Evolutionary conservation across 2,113 vertebrate genomes (phyloP).

Genomic region (Oxyruncus cristatus): DNA sequence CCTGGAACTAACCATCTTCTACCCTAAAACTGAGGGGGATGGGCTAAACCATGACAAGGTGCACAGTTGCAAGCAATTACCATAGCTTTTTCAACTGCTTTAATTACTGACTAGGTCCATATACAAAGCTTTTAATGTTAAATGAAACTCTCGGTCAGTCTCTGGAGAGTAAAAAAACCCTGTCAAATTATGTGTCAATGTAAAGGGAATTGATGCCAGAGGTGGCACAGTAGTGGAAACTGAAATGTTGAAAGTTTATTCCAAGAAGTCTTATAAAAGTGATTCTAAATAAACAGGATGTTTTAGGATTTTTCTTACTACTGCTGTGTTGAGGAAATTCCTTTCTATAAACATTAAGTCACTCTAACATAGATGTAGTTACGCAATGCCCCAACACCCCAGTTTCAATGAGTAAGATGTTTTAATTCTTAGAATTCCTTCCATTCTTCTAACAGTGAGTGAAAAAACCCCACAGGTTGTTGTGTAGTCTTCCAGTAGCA

Average conservation of each 20-base stretch:
- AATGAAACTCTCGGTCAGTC: background rate
- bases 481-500: background rate
- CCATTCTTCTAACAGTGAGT: background rate
- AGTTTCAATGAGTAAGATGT: background rate
- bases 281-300: background rate
- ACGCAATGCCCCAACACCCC: rapidly evolving
- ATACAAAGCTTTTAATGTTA: background rate
- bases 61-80: background rate
- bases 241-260: background rate
- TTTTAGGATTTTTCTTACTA: background rate
- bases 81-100: background rate
- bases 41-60: no score
- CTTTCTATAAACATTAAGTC: background rate
- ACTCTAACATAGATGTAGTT: background rate
- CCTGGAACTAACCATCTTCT: no score
- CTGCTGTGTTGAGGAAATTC: background rate
- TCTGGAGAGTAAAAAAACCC: background rate
- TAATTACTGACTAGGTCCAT: background rate
- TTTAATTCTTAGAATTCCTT: background rate
- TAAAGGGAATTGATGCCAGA: background rate
- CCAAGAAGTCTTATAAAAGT: background rate
- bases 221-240: background rate
- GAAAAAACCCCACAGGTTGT: background rate
- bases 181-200: background rate
- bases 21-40: no score